Base-by-base conservation (phyloP, 1,140 invertebrate genomes). In the Orius laevigatus region DNA sequence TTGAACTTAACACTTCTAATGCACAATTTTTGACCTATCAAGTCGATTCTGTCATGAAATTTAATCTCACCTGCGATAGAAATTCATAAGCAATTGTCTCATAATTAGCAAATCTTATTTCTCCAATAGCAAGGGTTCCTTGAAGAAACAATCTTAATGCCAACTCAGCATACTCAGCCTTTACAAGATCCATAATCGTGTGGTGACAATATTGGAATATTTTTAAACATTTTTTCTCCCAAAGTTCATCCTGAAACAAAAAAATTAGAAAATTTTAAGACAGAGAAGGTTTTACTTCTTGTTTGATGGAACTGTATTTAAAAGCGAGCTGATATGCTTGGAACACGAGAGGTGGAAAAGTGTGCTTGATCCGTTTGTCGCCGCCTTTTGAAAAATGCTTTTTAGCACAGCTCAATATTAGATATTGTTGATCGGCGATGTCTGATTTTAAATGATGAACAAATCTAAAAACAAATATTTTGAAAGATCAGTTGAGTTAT, bases 61-160 rank as follows among this genome's bases (percentile, higher is more conserved):
- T n/a, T n/a, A n/a, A n/a, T n/a, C n/a, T 50, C 34, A 81, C 81
- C 67, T 97, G 93, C 18, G 94, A 95, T 61, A 98, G 81, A 60
- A 95, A 99, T 65, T 99, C 95, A 66, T 99, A 98, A 0, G 93
- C 91, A 0, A 98, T 83, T 34, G 90, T 88, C 68, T 97, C 92
- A 61, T 90, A 84, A 62, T 93, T 92, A 54, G 92, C 84, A 65
- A 96, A 97, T 4, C 76, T 74, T 46, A 97, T 92, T 63, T 86
- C 79, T 40, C 87, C 86, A 41, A 94, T 89, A 0, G 91, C 87
- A 41, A 96, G 64, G 0, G 93, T 92, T 2, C 92, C 94, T 67
- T 98, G 91, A 2, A 96, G 70, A 66, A 94, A 98, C 16, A 99
- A 63, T 60, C 93, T 74, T 6, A 98, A 66, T 0, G 93, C 88